Conservation (phyloP, 1,140 invertebrate species). For the Agrypnia vestita region DNA sequence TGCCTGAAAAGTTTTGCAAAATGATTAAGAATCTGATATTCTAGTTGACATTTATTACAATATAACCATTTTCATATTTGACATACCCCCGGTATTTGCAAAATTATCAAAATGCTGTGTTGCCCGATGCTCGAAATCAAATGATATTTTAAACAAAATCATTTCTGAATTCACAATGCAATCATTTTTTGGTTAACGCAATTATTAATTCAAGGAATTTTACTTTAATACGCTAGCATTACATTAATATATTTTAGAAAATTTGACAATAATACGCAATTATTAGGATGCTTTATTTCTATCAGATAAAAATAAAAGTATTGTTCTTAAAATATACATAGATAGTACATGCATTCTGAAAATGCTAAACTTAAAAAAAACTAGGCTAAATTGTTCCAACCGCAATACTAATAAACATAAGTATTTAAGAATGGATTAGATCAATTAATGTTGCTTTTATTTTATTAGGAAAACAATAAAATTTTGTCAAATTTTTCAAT, state of each 20-base stretch:
- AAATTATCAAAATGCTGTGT: too few species aligned
- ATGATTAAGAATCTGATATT: too few species aligned
- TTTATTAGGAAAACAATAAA: background rate
- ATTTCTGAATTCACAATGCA: too few species aligned
- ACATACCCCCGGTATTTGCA: too few species aligned
- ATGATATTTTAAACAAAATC: too few species aligned
- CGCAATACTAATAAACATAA: background rate
- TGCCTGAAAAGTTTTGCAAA: too few species aligned
- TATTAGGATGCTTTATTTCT: too few species aligned
- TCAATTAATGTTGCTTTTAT: background rate
- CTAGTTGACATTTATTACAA: too few species aligned
- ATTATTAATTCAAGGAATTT: background rate
- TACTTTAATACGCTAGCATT: background rate
- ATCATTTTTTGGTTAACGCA: background rate
- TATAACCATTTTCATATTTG: too few species aligned
- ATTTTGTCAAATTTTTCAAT: background rate
- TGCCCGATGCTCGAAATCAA: too few species aligned
- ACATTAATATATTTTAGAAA: background rate
- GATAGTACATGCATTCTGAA: background rate
- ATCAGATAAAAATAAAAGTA: too few species aligned
- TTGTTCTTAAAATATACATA: background rate
- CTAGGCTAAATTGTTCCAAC: background rate
- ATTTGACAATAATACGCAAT: background rate
- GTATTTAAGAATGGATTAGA: background rate
- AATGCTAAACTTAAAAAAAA: constrained; percentile 7